phyloP scores from a whole-genome alignment of 2,113 vertebrate genomes.

The Trematocara nigrifrons region DNA sequence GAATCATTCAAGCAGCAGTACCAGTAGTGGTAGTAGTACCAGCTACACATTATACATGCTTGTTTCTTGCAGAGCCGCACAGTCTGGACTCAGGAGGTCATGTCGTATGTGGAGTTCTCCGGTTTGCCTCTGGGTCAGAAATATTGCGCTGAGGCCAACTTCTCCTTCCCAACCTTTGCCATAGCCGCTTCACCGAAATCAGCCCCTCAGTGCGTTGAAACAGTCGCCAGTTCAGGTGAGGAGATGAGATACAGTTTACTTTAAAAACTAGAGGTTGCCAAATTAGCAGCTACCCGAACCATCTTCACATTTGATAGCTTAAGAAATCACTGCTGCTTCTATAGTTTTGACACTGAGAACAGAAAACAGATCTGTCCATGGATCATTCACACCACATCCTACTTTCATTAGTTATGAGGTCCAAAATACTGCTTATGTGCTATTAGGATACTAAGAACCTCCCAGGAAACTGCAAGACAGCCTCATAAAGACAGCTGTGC shows the following conservation, averaged over 20 bases:
- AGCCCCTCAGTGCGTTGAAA: conserved; percentile 41
- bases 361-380: not conserved
- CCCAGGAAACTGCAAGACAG: not conserved
- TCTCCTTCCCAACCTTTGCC: conserved; percentile 55
- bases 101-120: conserved; percentile 28
- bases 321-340: not conserved
- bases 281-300: not conserved
- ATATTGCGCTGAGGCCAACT: conserved; percentile 67
- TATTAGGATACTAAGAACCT: not conserved
- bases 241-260: not conserved
- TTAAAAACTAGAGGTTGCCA: not conserved
- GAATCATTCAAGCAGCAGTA: not conserved
- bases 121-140: conserved; percentile 45
- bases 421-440: not conserved
- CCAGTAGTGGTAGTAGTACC: not conserved
- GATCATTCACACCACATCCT: not conserved
- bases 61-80: conserved; percentile 27
- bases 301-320: not conserved
- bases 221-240: conserved; percentile 19
- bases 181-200: conserved; percentile 48
- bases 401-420: not conserved
- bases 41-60: not conserved
- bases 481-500: not conserved
- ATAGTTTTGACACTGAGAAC: not conserved
- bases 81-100: conserved; percentile 2